Evolutionary conservation across 2,113 vertebrate genomes (phyloP), one percentile per base, ranked within the genome.

Genomic region (Miniopterus natalensis): DNA sequence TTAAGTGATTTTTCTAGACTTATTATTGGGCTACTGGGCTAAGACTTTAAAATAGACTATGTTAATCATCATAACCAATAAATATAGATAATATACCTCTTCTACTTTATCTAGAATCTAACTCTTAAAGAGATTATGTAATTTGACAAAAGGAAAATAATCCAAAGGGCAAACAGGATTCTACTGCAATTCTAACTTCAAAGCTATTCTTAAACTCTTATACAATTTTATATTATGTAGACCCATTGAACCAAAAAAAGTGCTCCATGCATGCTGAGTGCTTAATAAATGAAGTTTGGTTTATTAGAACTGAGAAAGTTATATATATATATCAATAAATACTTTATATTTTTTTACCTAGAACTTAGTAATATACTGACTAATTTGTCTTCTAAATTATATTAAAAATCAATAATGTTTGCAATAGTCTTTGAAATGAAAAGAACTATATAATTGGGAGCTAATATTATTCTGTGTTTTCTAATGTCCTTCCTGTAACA

Each of bases 401-500:
- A 86, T 90, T 92, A 80, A 88, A 94, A 92, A 53, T 49, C 40
- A 92, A 27, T 75, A 55, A 51, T 12, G 1, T 86, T 92, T 95
- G 12, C 8, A 59, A 63, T 80, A 84, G 10, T 63, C 23, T 84
- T 83, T 73, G 31, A 59, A 78, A 78, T 87, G 55, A 73, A 96
- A 93, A 66, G 17, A 92, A 65, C 59, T 90, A 20, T 83, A 49
- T 61, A 90, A 75, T 84, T 61, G 9, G 15, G 5, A 94, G 3
- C 4, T 85, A 63, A 79, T 84, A 84, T 42, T 92, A 6, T 68
- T 90, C 57, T 87, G 9, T 92, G 40, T 96, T 95, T 63, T 94
- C 45, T 95, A 88, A 95, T 88, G 55, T 57, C 87, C 66, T 88
- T 96, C 29, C 29, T 89, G 1, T 78, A 91, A 91, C 21, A 94